phyloP scores from a whole-genome alignment of 2,888 invertebrate genomes.

The Apodemia mormo region DNA sequence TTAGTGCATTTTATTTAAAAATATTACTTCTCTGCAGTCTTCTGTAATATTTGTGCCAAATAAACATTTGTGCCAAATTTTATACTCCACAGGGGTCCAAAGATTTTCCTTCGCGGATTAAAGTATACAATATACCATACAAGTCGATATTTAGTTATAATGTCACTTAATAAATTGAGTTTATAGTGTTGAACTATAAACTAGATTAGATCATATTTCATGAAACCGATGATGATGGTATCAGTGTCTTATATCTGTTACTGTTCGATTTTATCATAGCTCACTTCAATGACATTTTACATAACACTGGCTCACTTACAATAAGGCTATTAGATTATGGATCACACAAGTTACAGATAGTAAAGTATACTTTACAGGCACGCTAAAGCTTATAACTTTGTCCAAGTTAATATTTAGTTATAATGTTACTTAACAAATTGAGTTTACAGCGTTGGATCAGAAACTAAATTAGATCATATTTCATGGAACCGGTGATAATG shows the following conservation, averaged over 20 bases:
- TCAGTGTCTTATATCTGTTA: conserved; percentile 31
- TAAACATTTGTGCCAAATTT: too few species aligned
- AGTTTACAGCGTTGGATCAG: conserved; percentile 71
- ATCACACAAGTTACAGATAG: too few species aligned
- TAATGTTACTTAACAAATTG: conserved; percentile 54
- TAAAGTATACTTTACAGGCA: too few species aligned
- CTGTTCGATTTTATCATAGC: conserved; percentile 15
- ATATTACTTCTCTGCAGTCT: too few species aligned
- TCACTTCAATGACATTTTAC: too few species aligned
- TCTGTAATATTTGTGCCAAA: too few species aligned
- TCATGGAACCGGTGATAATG: conserved; percentile 60
- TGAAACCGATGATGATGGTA: conserved; percentile 57
- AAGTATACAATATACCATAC: background rate
- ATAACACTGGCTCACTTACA: too few species aligned
- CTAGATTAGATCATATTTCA: conserved; percentile 74
- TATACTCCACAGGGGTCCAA: too few species aligned
- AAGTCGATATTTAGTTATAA: conserved; percentile 20
- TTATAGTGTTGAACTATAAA: conserved; percentile 66
- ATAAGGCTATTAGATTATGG: too few species aligned
- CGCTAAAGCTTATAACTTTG: conserved; percentile 39
- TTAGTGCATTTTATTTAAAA: too few species aligned
- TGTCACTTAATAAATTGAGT: conserved; percentile 61
- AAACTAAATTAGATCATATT: conserved; percentile 73
- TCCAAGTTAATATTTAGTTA: conserved; percentile 28
- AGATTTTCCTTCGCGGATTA: too few species aligned